These are phyloP conservation scores for Sterrhoptilus dennistouni DNA, from an alignment of 2,113 vertebrate species.

Conservation along the genomic window DNA sequence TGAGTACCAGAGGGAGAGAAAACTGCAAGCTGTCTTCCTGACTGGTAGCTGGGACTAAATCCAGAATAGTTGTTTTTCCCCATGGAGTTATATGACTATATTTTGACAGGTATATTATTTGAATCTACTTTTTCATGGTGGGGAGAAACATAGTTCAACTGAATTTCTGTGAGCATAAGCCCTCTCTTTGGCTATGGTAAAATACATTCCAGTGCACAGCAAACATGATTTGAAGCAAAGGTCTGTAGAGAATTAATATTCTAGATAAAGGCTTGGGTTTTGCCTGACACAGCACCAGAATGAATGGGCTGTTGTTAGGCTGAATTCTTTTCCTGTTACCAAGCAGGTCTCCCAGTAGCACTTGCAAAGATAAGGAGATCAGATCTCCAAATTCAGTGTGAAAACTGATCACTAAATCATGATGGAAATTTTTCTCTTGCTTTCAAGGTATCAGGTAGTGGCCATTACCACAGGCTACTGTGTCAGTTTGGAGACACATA, in stretches of 20 bases:
- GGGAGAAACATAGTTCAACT: background rate
- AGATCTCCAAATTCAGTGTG: constrained; percentile 24
- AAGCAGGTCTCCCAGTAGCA: constrained; percentile 23
- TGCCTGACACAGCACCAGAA: background rate
- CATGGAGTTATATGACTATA: background rate
- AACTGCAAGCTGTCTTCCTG: background rate
- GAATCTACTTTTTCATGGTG: background rate
- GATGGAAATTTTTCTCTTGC: constrained; percentile 23
- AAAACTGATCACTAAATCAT: constrained; percentile 38
- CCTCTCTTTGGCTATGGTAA: background rate
- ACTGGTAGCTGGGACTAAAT: background rate
- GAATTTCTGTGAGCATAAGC: background rate
- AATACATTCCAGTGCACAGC: background rate
- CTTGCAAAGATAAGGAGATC: constrained; percentile 52
- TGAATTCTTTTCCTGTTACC: constrained; percentile 42
- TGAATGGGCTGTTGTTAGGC: constrained; percentile 36
- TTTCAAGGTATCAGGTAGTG: constrained; percentile 13
- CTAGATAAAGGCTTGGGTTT: background rate
- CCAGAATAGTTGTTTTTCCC: background rate
- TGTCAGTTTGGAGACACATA: background rate
- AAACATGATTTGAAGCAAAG: background rate
- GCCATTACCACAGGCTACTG: background rate
- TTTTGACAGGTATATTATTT: background rate
- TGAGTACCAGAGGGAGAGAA: background rate
- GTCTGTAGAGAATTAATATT: constrained; percentile 6